Evolutionary conservation across 2,888 invertebrate species (phyloP).

Genomic region (Empis stercorea): DNA sequence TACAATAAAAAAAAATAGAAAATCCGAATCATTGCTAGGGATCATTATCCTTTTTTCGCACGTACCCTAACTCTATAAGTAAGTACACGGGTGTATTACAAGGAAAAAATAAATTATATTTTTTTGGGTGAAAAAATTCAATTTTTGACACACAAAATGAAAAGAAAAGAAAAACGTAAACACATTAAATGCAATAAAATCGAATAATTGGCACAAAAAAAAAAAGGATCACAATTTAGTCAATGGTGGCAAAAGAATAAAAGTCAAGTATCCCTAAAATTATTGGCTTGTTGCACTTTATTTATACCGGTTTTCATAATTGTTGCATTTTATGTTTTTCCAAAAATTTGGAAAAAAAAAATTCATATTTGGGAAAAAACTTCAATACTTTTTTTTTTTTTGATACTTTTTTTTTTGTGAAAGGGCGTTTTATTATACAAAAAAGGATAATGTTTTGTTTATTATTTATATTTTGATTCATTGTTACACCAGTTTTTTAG

Average conservation of each 20-base stretch:
- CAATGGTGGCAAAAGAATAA: constrained; percentile 3
- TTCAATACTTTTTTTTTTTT: not conserved
- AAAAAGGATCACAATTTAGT: not conserved
- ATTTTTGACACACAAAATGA: not conserved
- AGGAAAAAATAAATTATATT: not conserved
- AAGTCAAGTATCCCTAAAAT: constrained; percentile 35
- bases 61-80: not conserved
- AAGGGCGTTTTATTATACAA: no score
- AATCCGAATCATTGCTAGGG: no score
- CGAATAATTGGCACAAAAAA: not conserved
- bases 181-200: not conserved
- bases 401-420: no score
- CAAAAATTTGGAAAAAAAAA: not conserved
- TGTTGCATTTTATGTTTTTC: not conserved
- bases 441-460: no score
- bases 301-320: not conserved
- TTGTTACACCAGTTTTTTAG: no score
- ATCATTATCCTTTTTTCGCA: no score
- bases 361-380: not conserved
- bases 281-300: constrained; percentile 17
- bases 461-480: no score
- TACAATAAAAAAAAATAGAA: no score
- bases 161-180: not conserved
- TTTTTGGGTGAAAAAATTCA: not conserved
- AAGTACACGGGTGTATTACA: not conserved